Evolutionary conservation across 2,888 invertebrate genomes (phyloP).

Genomic region (Aspidiotus rigidus): DNA sequence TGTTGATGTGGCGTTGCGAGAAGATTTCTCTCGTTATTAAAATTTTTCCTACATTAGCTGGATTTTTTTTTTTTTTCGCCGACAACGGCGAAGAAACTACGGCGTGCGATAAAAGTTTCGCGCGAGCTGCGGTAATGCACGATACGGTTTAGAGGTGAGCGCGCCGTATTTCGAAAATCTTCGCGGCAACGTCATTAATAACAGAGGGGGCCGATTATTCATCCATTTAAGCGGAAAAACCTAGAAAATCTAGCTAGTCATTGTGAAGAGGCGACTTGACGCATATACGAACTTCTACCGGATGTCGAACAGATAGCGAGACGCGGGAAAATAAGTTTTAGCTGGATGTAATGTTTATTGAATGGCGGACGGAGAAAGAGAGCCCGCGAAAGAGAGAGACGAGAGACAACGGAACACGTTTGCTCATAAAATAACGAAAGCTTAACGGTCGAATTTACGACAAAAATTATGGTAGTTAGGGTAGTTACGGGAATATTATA

Average conservation of each 20-base stretch:
- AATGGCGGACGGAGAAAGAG: slow-evolving; percentile 11
- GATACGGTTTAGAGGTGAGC: neutral
- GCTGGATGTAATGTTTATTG: too few relatives aligned
- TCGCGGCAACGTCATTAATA: slow-evolving; percentile 13
- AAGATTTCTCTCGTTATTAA: too few relatives aligned
- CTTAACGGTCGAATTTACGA: slow-evolving; percentile 32
- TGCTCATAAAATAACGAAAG: slow-evolving; percentile 25
- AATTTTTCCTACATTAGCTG: too few relatives aligned
- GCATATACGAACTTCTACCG: too few relatives aligned
- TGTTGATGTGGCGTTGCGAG: too few relatives aligned
- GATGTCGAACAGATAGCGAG: too few relatives aligned
- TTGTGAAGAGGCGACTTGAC: too few relatives aligned
- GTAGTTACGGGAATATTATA: slow-evolving; percentile 16
- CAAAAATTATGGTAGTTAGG: slow-evolving; percentile 32
- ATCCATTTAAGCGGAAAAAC: slow-evolving; percentile 13
- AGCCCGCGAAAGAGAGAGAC: slow-evolving; percentile 13
- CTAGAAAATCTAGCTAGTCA: too few relatives aligned
- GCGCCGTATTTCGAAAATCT: too few relatives aligned
- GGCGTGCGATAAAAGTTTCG: neutral
- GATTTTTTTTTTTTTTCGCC: too few relatives aligned
- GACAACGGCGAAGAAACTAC: neutral
- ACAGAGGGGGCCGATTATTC: slow-evolving; percentile 26
- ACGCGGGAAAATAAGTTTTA: too few relatives aligned
- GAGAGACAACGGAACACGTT: slow-evolving; percentile 26
- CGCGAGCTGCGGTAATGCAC: slow-evolving; percentile 3